Evolutionary conservation across 2,797 vertebrate species (phyloP).

Genomic region (Lepilemur septentrionalis): DNA sequence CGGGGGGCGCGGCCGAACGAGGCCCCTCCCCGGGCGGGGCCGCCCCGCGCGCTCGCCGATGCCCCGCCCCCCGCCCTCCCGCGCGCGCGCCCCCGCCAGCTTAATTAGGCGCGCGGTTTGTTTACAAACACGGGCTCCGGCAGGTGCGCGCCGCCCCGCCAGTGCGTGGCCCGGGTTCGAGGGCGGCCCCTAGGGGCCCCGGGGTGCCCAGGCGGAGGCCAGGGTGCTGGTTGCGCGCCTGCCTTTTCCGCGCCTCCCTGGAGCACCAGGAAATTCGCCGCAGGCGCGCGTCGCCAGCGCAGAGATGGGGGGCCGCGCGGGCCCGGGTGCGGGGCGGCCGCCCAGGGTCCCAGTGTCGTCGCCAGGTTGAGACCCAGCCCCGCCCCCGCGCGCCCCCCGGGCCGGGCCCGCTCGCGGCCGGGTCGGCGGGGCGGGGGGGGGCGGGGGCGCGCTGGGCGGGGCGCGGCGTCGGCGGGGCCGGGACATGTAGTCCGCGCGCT

Average conservation of each 20-base stretch:
- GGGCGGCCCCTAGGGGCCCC: not conserved
- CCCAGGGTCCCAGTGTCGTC: not conserved
- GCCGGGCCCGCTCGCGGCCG: constrained; percentile 28
- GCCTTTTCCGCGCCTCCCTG: not conserved
- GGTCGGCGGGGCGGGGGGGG: constrained; percentile 69
- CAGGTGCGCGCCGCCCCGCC: constrained; percentile 22
- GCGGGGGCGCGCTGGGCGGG: constrained; percentile 23
- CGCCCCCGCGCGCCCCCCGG: not conserved
- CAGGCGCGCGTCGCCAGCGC: not conserved
- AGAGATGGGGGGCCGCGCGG: not conserved
- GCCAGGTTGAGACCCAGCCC: not conserved
- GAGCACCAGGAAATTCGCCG: not conserved
- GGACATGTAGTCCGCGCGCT: constrained; percentile 84
- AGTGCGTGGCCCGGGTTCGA: not conserved
- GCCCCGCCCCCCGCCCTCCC: not conserved
- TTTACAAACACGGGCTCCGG: constrained; percentile 74
- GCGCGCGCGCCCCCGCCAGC: constrained; percentile 49
- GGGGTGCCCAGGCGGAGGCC: not conserved
- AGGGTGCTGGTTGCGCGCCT: not conserved
- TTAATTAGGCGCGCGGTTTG: constrained; percentile 74
- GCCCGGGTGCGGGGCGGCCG: no score
- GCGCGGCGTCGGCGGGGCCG: constrained; percentile 67
- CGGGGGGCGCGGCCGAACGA: constrained; percentile 61
- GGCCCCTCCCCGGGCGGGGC: constrained; percentile 49
- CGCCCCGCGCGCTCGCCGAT: not conserved